phyloP scores from a whole-genome alignment of 2,888 invertebrate genomes.

The Craniophora ligustri region DNA sequence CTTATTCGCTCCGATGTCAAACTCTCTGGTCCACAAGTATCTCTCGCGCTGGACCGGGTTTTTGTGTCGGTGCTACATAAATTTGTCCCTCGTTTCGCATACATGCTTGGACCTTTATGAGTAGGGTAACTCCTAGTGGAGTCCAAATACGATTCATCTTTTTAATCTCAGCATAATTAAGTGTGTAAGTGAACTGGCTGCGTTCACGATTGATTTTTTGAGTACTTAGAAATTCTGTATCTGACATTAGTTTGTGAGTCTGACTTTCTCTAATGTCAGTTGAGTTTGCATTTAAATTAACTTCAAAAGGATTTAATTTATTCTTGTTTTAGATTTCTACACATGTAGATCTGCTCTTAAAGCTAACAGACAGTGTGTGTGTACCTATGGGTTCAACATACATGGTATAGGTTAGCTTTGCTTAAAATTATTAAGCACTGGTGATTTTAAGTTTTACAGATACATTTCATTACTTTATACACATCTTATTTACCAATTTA shows the following conservation, averaged over 20 bases:
- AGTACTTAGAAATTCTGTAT: conserved; percentile 26
- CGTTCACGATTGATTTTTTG: conserved; percentile 37
- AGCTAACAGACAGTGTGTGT: too few species aligned
- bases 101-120: conserved; percentile 81
- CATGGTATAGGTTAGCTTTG: too few species aligned
- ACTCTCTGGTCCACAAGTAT: conserved; percentile 81
- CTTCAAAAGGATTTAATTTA: neutral
- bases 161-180: conserved; percentile 81
- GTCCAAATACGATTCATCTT: conserved; percentile 81
- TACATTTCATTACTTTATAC: too few species aligned
- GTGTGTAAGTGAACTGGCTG: conserved; percentile 60
- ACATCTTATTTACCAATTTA: too few species aligned
- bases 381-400: too few species aligned
- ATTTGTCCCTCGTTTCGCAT: conserved; percentile 77
- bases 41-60: conserved; percentile 75
- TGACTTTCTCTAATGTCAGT: neutral
- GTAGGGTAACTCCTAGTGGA: conserved; percentile 75
- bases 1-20: conserved; percentile 83
- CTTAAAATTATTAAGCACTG: too few species aligned
- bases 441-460: too few species aligned
- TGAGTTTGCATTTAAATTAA: neutral
- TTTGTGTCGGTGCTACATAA: conserved; percentile 80
- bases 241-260: neutral
- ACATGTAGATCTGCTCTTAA: too few species aligned
- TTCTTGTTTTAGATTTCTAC: too few species aligned